These are phyloP conservation scores for Dicerorhinus sumatrensis DNA, from an alignment of 2,113 vertebrate species.

Conservation along the genomic window DNA sequence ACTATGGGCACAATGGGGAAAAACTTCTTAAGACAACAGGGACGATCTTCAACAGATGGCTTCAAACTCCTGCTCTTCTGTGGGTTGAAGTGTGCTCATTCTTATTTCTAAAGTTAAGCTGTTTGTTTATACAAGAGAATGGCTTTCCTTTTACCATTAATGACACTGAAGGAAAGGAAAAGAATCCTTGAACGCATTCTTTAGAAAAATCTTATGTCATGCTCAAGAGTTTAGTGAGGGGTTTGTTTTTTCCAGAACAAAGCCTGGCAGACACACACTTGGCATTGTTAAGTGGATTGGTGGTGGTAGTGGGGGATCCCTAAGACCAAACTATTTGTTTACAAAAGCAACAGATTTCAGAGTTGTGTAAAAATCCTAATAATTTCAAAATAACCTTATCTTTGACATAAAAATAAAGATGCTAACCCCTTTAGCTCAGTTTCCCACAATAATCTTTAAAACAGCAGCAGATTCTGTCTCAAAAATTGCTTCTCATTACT, in stretches of 20 bases:
- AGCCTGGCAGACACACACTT: constrained; percentile 31
- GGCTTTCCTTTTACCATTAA: constrained; percentile 37
- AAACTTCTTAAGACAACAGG: constrained; percentile 71
- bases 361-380: constrained; percentile 85
- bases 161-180: not conserved
- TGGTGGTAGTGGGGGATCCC: not conserved
- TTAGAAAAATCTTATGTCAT: not conserved
- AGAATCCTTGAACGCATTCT: constrained; percentile 22
- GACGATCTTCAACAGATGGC: not conserved
- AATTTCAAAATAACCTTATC: constrained; percentile 82
- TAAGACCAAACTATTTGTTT: constrained; percentile 71
- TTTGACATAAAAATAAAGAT: constrained; percentile 81
- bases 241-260: constrained; percentile 10
- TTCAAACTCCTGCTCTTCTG: constrained; percentile 1
- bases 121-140: constrained; percentile 46
- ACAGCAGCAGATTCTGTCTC: constrained; percentile 71
- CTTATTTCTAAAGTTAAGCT: constrained; percentile 45
- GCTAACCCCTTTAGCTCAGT: constrained; percentile 73
- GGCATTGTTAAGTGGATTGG: not conserved
- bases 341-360: constrained; percentile 78
- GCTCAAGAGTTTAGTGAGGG: constrained; percentile 27
- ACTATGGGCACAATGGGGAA: constrained; percentile 77
- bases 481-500: constrained; percentile 67
- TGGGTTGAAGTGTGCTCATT: not conserved
- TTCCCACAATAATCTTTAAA: constrained; percentile 79